Base-by-base conservation (phyloP, 30 jellyfish, hydroid and myxozoan genomes). In the Nemopilema nomurai region DNA sequence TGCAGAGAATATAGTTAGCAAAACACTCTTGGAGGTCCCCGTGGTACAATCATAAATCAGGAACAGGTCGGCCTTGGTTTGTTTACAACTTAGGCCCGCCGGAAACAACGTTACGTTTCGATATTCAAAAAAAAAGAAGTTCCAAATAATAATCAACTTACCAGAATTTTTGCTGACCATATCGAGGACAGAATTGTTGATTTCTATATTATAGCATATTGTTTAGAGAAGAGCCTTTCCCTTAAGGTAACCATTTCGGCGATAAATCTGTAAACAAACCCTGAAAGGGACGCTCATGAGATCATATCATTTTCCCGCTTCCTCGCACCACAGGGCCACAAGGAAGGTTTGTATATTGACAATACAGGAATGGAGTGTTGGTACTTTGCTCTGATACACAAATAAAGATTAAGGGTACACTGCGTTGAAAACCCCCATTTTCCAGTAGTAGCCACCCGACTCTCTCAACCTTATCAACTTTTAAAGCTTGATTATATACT, bases 281-380 rank as follows among this genome's bases (percentile, higher is more conserved):
- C 68, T 63, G 32, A 52, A 52, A 77, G 30, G 57, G 87, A 77
- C 87, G 87, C 87, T 77, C 23, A 52, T 76, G 64, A 25, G 83
- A 83, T 83, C 81, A 83, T 51, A 71, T 83, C 91, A 83, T 83
- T 83, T 78, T 83, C 91, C 91, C 91, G 91, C 91, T 83, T 83
- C 51, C 28, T 16, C 75, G 6, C 49, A 8, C 62, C 82, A 80
- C 89, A 80, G 89, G 89, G 82, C 67, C 50, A 41, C 81, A 80
- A 66, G 89, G 78, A 23, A n/a, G 13, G 9, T 6, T 41, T 3
- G 57, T 6, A n/a, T n/a, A n/a, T n/a, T n/a, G n/a, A n/a, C 32
- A n/a, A 41, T 13, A 13, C 13, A 41, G 57, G 57, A n/a, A n/a
- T n/a, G n/a, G n/a, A n/a, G n/a, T n/a, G n/a, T n/a, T n/a, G n/a